Base-by-base conservation (phyloP, 2,113 vertebrate genomes). In the Quiscalus mexicanus region DNA sequence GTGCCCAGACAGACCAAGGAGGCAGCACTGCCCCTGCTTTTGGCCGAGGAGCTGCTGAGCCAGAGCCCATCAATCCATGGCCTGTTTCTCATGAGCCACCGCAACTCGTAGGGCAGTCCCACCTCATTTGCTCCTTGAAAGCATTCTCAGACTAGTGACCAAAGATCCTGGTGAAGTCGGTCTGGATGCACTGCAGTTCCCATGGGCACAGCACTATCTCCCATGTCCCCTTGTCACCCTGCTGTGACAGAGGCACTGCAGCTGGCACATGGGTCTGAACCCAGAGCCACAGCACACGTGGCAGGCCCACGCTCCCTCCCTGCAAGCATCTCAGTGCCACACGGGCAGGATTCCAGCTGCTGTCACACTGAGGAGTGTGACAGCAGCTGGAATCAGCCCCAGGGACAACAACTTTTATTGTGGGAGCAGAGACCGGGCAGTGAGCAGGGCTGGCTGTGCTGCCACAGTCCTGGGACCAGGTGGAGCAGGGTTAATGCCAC, bases 41-140 rank as follows among this genome's bases (percentile, higher is more conserved):
- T n/a, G 31, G 24, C 58, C 50, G 37, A 62, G 55, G 27, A 67
- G 45, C 28, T 37, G 67, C 71, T 89, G 49, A 75, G 35, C 23
- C 70, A 56, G 15, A 64, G n/a, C 56, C 50, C 28, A 7, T 71
- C 70, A 19, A 2, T 15, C 63, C 60, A 9, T 2, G 3, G 13
- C 21, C 47, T 28, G 28, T 2, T 1, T 27, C 60, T 62, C 3
- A 1, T 58, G 21, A 70, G 52, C 37, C 17, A 6, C 55, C 0
- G 0, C 0, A 1, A 56, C 49, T 23, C 0, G 0, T 12, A 15
- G 52, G 21, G 42, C 67, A 44, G 6, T 49, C 39, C 39, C 25
- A 11, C 47, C n/a, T 52, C 30, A 4, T 73, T 35, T 78, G 13
- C 41, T 73, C 44, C 71, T 56, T 33, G 30, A 44, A 85, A 56